Evolutionary conservation across 2,888 invertebrate genomes (phyloP), one percentile per base, ranked within the genome.

Genomic region (Drosophila mayaguana): DNA sequence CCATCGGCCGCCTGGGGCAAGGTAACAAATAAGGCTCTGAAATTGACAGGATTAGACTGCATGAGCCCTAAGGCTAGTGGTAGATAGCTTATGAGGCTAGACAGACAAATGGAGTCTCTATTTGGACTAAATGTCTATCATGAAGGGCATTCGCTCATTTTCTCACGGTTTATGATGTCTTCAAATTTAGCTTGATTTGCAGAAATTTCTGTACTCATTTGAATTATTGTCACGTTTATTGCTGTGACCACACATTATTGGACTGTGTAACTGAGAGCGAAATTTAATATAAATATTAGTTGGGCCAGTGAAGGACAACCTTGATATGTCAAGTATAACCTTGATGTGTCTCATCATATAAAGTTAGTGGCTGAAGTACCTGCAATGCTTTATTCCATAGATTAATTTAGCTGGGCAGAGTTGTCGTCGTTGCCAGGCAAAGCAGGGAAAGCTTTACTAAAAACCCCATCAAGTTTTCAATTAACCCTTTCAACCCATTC

Each of bases 181-280:
- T 53, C 16, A 18, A 25, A 16, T 45, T 20, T 4, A 4, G 18
- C 57, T 43, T 59, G 12, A 18, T 32, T 66, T 63, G 81, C 25
- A 92, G 92, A 92, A 93, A 84, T 93, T 92, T 83, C 78, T 92
- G 78, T 92, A 92, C 89, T 92, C 93, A 75, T 93, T 93, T 91
- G 85, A 93, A 89, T 84, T 93, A 81, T 92, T 92, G 64, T 92
- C 92, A 84, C 92, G 93, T 83, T 84, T 93, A 76, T 6, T 50
- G 1, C 48, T 48, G n/a, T 6, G 14, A 14, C 8, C 1, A 45
- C 12, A 91, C 91, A 90, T 89, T 93, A 69, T 81, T 92, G 84
- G 88, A 91, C 79, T 89, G 91, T 71, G 91, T 92, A 92, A 92
- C 92, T 92, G 92, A 93, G 77, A 88, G 87, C 75, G 91, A 91